Evolutionary conservation across 2,888 invertebrate species (phyloP).

Genomic region (Synanthedon myopaeformis): DNA sequence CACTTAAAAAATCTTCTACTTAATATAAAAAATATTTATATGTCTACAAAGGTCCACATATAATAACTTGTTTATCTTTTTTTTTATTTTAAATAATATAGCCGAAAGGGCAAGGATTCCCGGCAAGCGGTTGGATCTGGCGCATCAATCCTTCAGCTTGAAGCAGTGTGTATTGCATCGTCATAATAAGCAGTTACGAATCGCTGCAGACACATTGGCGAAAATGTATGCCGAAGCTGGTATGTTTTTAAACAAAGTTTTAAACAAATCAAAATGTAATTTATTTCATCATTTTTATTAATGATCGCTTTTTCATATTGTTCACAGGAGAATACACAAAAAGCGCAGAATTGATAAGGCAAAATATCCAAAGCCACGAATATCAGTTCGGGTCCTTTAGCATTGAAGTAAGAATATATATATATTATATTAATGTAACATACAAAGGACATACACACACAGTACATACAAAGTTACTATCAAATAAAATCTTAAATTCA

Average conservation of each 20-base stretch:
- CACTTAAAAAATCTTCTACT: too few species aligned
- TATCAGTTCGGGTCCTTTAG: constrained; percentile 74
- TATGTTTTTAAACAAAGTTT: constrained; percentile 10
- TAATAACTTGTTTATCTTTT: background rate
- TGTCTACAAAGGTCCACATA: too few species aligned
- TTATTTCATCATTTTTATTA: too few species aligned
- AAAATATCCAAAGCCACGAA: constrained; percentile 68
- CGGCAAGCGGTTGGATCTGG: constrained; percentile 28
- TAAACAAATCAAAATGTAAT: too few species aligned
- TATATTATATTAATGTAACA: background rate
- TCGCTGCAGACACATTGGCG: constrained; percentile 38
- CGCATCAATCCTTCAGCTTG: constrained; percentile 29
- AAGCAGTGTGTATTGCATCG: constrained; percentile 48
- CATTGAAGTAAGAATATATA: constrained; percentile 58
- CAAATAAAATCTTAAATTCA: background rate
- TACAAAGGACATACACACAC: too few species aligned
- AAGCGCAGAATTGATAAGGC: constrained; percentile 61
- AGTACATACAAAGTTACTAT: background rate
- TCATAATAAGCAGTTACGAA: constrained; percentile 38
- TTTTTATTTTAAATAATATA: constrained; percentile 7
- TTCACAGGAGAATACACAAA: constrained; percentile 44
- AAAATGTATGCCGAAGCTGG: constrained; percentile 43
- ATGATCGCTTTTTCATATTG: background rate
- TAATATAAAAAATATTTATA: too few species aligned
- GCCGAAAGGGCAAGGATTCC: constrained; percentile 24